phyloP scores from a whole-genome alignment of 2,113 vertebrate species.

The Bubo blakistoni region DNA sequence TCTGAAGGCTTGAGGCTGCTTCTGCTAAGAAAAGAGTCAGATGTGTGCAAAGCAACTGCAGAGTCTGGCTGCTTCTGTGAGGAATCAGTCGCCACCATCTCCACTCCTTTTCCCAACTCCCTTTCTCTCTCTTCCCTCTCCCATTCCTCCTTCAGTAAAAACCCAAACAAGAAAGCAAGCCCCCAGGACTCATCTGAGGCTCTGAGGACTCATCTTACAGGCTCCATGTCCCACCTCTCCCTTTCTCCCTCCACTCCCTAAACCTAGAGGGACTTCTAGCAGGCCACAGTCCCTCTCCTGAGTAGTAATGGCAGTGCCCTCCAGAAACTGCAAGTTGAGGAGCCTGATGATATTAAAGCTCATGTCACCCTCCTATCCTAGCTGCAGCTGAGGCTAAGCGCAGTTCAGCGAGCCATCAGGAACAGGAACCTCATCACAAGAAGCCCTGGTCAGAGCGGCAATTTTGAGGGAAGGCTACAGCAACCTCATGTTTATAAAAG shows the following conservation, averaged over 20 bases:
- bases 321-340: not conserved
- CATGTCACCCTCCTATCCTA: not conserved
- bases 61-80: not conserved
- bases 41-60: not conserved
- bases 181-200: not conserved
- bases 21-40: not conserved
- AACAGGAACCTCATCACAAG: not conserved
- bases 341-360: not conserved
- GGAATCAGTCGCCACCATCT: not conserved
- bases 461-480: not conserved
- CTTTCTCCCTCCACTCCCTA: not conserved
- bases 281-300: not conserved
- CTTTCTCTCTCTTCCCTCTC: not conserved
- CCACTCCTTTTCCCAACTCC: not conserved
- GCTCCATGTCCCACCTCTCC: not conserved
- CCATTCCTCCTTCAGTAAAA: not conserved
- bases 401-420: not conserved
- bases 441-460: not conserved
- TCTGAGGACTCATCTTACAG: not conserved
- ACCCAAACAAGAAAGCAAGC: not conserved
- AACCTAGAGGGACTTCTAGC: not conserved
- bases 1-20: not conserved
- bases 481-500: constrained; percentile 1
- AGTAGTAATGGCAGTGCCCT: not conserved
- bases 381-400: not conserved